Evolutionary conservation across 1,140 invertebrate genomes (phyloP).

Genomic region (Glossosoma conforme): DNA sequence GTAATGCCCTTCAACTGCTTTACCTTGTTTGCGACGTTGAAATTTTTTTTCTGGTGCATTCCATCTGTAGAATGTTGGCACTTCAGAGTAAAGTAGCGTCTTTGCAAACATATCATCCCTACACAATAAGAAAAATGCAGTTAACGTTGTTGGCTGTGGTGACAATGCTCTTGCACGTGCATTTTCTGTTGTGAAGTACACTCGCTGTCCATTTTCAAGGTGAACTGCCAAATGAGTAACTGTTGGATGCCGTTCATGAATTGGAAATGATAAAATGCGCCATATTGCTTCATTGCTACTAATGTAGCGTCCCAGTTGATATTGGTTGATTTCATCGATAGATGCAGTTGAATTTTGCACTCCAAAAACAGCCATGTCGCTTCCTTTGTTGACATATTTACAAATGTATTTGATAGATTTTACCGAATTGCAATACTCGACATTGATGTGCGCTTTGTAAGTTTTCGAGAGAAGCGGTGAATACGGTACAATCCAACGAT

Average conservation of each 20-base stretch:
- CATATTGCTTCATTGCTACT: slow-evolving; percentile 44
- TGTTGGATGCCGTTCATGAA: slow-evolving; percentile 38
- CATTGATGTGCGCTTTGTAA: too few species aligned
- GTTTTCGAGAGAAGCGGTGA: too few species aligned
- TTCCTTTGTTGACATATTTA: too few species aligned
- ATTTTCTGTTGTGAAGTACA: slow-evolving; percentile 37
- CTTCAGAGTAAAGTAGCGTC: slow-evolving; percentile 24
- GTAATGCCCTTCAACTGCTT: neutral
- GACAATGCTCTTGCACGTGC: neutral
- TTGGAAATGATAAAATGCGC: slow-evolving; percentile 37
- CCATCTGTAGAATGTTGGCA: slow-evolving; percentile 33
- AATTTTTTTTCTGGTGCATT: slow-evolving; percentile 15
- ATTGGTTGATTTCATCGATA: too few species aligned
- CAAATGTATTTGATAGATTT: too few species aligned
- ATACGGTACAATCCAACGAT: too few species aligned
- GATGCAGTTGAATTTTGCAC: slow-evolving; percentile 1
- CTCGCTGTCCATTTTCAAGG: slow-evolving; percentile 39
- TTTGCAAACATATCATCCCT: slow-evolving; percentile 6
- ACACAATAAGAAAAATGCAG: slow-evolving; percentile 35
- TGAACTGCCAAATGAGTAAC: slow-evolving; percentile 40
- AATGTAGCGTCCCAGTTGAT: slow-evolving; percentile 43
- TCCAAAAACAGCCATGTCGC: too few species aligned
- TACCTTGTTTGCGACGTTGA: neutral
- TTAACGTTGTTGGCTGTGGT: slow-evolving; percentile 30
- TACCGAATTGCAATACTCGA: too few species aligned